Percentiles rank a stretch among this genome's conserved stretches.
Conservation (phyloP, 2,113 vertebrate species). For the Sceloporus undulatus region DNA sequence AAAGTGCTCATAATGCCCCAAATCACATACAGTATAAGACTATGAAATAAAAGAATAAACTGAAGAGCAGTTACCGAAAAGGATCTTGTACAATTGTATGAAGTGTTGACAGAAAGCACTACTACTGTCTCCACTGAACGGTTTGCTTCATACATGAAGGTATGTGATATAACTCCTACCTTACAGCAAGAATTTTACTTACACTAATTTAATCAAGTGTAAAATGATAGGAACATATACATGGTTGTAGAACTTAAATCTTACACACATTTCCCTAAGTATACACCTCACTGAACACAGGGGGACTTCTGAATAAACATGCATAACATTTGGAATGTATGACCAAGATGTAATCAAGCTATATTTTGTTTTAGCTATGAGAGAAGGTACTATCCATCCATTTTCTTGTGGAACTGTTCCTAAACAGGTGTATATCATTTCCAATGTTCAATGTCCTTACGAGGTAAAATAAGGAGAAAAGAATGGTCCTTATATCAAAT, state of each 20-base stretch:
- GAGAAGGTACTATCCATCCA: too few species aligned
- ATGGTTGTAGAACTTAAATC: background rate
- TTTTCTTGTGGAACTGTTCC: too few species aligned
- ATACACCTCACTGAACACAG: background rate
- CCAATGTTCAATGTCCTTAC: too few species aligned
- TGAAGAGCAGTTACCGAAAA: slow-evolving; percentile 31
- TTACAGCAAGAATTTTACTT: slow-evolving; percentile 31
- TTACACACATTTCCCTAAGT: background rate
- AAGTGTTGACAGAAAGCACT: slow-evolving; percentile 35
- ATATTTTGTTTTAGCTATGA: too few species aligned
- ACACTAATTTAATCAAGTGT: slow-evolving; percentile 28
- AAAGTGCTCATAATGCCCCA: background rate
- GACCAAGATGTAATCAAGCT: too few species aligned
- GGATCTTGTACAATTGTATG: background rate
- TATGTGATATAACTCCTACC: slow-evolving; percentile 17
- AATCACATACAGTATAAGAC: background rate
- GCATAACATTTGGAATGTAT: too few species aligned
- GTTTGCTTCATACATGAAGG: slow-evolving; percentile 14
- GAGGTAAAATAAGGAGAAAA: too few species aligned
- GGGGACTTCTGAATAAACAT: background rate
- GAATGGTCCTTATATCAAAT: too few species aligned
- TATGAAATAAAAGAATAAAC: slow-evolving; percentile 18
- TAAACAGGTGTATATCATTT: too few species aligned
- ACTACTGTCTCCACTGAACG: background rate
- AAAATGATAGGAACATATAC: background rate